phyloP scores from a whole-genome alignment of 2,797 vertebrate species.

The Graptemys geographica region DNA sequence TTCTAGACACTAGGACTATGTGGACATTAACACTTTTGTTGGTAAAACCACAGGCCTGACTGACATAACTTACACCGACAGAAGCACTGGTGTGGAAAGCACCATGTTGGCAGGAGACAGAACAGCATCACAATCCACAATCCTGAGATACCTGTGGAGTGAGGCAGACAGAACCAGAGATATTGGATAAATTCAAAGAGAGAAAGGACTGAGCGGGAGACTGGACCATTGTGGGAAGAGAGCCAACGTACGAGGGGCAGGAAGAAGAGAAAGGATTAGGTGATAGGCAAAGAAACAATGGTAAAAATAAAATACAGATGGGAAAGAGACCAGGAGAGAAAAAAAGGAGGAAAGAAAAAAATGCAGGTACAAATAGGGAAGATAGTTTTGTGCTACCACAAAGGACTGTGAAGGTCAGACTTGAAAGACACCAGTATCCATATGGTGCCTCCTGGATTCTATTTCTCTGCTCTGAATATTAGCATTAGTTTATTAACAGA shows the following conservation, averaged over 20 bases:
- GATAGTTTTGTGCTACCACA: background rate
- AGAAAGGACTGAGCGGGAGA: background rate
- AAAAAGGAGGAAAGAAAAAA: accelerated
- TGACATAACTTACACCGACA: too few relatives aligned
- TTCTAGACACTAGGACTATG: too few relatives aligned
- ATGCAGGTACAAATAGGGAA: background rate
- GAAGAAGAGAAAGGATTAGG: background rate
- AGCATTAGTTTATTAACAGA: background rate
- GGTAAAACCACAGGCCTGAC: too few relatives aligned
- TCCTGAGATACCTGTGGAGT: background rate
- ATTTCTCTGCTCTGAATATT: too few relatives aligned
- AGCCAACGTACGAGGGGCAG: accelerated
- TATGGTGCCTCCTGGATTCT: too few relatives aligned
- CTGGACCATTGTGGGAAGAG: background rate
- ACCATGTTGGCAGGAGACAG: background rate
- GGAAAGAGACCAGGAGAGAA: accelerated
- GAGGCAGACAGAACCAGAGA: background rate
- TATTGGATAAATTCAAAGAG: background rate
- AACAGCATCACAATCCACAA: background rate
- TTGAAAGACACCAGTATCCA: background rate
- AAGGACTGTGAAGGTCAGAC: background rate
- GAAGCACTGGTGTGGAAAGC: too few relatives aligned
- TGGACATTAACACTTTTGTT: too few relatives aligned
- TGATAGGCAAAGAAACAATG: background rate
- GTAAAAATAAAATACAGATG: background rate